Evolutionary conservation across 2,113 vertebrate species (phyloP).

Genomic region (Zingel zingel): DNA sequence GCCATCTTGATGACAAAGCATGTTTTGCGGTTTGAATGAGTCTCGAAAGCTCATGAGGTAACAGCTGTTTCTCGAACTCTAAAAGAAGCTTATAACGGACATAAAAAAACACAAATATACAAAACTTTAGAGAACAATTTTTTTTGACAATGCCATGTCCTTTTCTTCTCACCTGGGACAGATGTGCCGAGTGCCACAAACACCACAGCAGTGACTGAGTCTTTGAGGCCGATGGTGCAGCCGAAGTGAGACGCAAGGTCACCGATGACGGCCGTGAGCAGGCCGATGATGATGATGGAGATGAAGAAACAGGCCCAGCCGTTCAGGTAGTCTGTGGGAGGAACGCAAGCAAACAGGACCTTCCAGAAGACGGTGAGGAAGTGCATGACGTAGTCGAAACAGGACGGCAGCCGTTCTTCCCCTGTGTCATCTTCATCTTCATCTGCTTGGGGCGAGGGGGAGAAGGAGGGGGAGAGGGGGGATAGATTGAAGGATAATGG

Average conservation of each 20-base stretch:
- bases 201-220: conserved; percentile 95
- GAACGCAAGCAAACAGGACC: conserved; percentile 97
- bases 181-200: conserved; percentile 98
- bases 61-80: not conserved
- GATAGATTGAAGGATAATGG: conserved; percentile 10
- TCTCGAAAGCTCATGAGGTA: not conserved
- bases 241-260: conserved; percentile 98
- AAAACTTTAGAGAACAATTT: not conserved
- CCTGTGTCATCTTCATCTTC: conserved; percentile 97
- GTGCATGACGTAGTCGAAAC: conserved; percentile 99
- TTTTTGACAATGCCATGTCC: not conserved
- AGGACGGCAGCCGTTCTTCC: conserved; percentile 95
- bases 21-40: conserved; percentile 2
- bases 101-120: not conserved
- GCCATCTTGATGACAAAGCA: conserved; percentile 49
- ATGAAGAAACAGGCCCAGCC: conserved; percentile 96
- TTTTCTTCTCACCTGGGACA: conserved; percentile 88
- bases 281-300: conserved; percentile 95
- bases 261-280: conserved; percentile 95
- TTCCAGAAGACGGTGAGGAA: conserved; percentile 99
- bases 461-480: not conserved
- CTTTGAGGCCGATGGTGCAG: conserved; percentile 99
- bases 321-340: conserved; percentile 95
- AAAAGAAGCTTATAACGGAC: not conserved
- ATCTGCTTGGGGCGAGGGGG: conserved; percentile 80